Conservation (phyloP, 1,140 invertebrate genomes). For the Sinonovacula constricta region DNA sequence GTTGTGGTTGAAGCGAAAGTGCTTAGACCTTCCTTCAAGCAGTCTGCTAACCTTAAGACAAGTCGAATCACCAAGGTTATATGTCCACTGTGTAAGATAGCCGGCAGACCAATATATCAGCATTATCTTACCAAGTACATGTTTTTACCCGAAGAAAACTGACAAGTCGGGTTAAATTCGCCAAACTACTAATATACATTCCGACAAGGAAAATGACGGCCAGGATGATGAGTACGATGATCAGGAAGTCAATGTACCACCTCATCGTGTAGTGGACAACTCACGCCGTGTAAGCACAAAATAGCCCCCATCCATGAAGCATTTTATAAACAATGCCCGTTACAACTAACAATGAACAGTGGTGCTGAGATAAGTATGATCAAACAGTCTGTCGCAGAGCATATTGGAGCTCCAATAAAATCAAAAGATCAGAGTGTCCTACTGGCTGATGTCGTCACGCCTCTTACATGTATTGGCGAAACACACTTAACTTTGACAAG, state of each 20-base stretch:
- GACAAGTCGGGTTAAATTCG: neutral
- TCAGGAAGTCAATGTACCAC: neutral
- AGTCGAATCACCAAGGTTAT: neutral
- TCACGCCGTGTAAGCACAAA: constrained; percentile 33
- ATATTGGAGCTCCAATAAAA: constrained; percentile 18
- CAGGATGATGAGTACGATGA: neutral
- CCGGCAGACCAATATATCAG: neutral
- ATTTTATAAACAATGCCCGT: constrained; percentile 30
- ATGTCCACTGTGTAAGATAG: constrained; percentile 50
- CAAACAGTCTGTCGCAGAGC: constrained; percentile 19
- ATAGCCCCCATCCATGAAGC: constrained; percentile 34
- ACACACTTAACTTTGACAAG: constrained; percentile 28
- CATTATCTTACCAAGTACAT: constrained; percentile 52
- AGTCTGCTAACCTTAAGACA: neutral
- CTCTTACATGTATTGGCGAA: constrained; percentile 46
- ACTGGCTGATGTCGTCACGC: constrained; percentile 51
- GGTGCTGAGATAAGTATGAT: constrained; percentile 52
- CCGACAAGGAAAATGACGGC: neutral
- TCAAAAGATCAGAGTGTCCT: constrained; percentile 38
- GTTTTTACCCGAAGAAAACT: constrained; percentile 38
- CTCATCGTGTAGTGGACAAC: neutral
- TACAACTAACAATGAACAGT: constrained; percentile 45
- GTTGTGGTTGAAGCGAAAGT: neutral
- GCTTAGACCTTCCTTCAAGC: neutral
- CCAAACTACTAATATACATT: neutral